Conservation (phyloP, 2,797 vertebrate genomes). For the Thripadectes ignobilis region DNA sequence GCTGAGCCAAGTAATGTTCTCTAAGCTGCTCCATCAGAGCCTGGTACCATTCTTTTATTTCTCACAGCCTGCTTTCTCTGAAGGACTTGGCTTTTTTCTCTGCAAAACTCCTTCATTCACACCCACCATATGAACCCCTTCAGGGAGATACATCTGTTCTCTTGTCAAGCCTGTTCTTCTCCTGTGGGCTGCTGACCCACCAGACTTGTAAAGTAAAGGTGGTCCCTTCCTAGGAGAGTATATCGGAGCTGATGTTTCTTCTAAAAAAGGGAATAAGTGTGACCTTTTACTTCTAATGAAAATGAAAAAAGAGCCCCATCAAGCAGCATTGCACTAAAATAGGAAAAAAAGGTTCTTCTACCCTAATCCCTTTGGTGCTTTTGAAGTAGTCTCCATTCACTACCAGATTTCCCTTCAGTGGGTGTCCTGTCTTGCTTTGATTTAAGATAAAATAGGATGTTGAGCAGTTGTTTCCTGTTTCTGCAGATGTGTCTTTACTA, state of each 20-base stretch:
- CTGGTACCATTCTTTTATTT: not conserved
- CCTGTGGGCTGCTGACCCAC: not conserved
- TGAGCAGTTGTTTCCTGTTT: not conserved
- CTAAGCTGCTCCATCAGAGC: not conserved
- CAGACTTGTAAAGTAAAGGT: not conserved
- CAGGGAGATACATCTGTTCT: not conserved
- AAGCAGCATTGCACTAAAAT: not conserved
- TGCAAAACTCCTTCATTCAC: not conserved
- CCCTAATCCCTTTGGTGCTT: not conserved
- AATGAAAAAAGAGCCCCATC: not conserved
- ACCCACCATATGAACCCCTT: not conserved
- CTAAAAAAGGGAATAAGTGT: not conserved
- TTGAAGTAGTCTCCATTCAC: not conserved
- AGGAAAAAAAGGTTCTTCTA: not conserved
- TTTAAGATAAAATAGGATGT: not conserved
- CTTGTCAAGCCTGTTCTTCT: not conserved
- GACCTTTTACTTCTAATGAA: not conserved
- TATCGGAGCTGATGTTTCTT: not conserved
- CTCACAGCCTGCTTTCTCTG: not conserved
- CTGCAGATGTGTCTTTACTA: not conserved
- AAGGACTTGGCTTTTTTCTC: not conserved
- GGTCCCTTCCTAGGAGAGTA: not conserved
- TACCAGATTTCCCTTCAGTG: not conserved
- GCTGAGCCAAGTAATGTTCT: not conserved
- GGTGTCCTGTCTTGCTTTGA: not conserved